phyloP scores from a whole-genome alignment of 92 coral and sea anemone species.

The Paragorgia papillata region DNA sequence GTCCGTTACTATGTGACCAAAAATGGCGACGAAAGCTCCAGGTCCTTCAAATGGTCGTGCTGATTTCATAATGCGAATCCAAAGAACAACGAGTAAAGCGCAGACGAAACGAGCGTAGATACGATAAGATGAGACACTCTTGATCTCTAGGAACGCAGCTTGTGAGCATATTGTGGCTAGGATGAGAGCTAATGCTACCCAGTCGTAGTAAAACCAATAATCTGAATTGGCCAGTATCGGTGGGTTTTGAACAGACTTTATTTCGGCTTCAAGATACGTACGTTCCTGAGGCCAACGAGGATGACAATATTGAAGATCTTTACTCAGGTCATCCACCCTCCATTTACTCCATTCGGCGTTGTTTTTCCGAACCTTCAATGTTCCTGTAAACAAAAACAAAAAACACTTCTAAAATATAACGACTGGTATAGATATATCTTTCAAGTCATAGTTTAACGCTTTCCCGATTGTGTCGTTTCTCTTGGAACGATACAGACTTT shows the following conservation, averaged over 20 bases:
- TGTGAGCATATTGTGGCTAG: conserved; percentile 30
- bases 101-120: conserved; percentile 71
- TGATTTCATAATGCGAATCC: conserved; percentile 91
- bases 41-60: conserved; percentile 92
- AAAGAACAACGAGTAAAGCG: conserved; percentile 75
- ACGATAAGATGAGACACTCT: conserved; percentile 39
- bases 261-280: conserved; percentile 43
- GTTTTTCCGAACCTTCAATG: conserved; percentile 20
- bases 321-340: conserved; percentile 41
- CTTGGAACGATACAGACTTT: too few relatives aligned
- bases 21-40: conserved; percentile 94
- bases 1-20: conserved; percentile 80
- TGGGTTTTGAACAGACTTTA: conserved; percentile 40
- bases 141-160: conserved; percentile 58
- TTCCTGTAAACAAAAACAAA: not conserved
- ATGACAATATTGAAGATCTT: conserved; percentile 42
- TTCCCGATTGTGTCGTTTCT: too few relatives aligned
- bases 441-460: too few relatives aligned
- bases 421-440: too few relatives aligned
- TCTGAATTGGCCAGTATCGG: conserved; percentile 38
- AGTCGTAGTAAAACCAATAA: conserved; percentile 45
- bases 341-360: conserved; percentile 46
- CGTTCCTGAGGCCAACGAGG: conserved; percentile 46
- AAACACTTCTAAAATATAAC: too few relatives aligned
- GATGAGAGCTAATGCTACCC: conserved; percentile 34